A percentile compares a stretch with the other conserved stretches of the same genome.
phyloP scores from a whole-genome alignment of 2,888 invertebrate species.

The Caenorhabditis virilis region DNA sequence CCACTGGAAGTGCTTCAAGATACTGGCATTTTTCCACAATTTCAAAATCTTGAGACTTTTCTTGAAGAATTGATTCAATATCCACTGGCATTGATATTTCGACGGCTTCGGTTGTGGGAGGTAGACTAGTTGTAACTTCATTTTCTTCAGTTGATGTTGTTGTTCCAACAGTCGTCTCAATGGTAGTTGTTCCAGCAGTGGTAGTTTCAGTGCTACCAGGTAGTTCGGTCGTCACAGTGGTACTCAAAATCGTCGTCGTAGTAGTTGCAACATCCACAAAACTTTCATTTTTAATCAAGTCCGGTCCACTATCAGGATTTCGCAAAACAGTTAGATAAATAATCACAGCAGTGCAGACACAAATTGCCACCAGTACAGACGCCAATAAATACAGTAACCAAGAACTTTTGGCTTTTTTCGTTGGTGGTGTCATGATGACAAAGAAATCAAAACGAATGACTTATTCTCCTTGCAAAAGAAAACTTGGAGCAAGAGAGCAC shows the following conservation, averaged over 20 bases:
- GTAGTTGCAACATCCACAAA: neutral
- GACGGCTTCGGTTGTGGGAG: constrained; percentile 5
- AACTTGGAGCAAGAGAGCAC: neutral
- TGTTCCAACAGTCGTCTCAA: neutral
- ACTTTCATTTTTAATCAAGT: neutral
- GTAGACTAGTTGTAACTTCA: neutral
- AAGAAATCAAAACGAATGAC: neutral
- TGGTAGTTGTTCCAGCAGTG: constrained; percentile 1
- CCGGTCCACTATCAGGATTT: constrained; percentile 22
- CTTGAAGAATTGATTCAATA: neutral
- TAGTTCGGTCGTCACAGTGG: neutral
- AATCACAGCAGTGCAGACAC: constrained; percentile 18
- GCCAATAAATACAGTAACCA: constrained; percentile 17
- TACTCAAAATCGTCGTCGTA: neutral
- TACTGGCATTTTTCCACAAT: constrained; percentile 30
- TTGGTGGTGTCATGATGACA: constrained; percentile 10
- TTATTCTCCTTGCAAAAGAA: neutral
- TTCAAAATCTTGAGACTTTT: constrained; percentile 17
- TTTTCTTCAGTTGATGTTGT: neutral
- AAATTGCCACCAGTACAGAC: constrained; percentile 17
- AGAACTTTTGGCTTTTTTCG: constrained; percentile 20
- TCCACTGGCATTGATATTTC: neutral
- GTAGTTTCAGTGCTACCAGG: neutral
- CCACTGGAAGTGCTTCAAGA: constrained; percentile 21
- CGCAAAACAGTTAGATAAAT: constrained; percentile 14